Conservation (phyloP, 2,888 invertebrate genomes). For the Corbicula japonica region DNA sequence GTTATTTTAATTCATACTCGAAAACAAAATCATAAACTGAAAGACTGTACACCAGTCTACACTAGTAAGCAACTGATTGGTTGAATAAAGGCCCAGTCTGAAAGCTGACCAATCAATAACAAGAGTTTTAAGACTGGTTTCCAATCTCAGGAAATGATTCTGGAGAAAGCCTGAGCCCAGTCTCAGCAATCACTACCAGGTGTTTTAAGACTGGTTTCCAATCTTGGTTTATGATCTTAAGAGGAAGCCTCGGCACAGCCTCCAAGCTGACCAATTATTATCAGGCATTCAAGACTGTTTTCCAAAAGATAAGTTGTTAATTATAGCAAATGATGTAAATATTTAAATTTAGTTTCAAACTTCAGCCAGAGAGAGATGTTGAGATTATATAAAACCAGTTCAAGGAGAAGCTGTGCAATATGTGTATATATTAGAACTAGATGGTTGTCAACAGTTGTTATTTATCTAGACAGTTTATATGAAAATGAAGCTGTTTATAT, state of each 20-base stretch:
- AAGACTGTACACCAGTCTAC: background rate
- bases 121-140: conserved; percentile 2
- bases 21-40: background rate
- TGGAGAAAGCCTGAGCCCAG: background rate
- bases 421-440: conserved; percentile 39
- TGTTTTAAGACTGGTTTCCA: background rate
- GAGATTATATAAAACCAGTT: conserved; percentile 36
- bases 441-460: conserved; percentile 15
- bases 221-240: background rate
- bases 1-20: background rate
- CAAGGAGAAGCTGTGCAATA: conserved; percentile 25
- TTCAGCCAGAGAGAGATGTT: background rate
- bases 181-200: too few relatives aligned
- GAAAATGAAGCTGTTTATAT: background rate
- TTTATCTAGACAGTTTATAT: conserved; percentile 13
- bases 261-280: background rate
- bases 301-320: background rate
- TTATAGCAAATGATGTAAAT: background rate
- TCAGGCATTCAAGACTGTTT: background rate
- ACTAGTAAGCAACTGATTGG: background rate
- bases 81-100: background rate
- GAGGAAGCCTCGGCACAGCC: background rate
- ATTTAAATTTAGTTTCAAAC: background rate
- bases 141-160: background rate
- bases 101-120: background rate